Conservation (phyloP, 2,113 vertebrate species). For the Zosterops pallidus region DNA sequence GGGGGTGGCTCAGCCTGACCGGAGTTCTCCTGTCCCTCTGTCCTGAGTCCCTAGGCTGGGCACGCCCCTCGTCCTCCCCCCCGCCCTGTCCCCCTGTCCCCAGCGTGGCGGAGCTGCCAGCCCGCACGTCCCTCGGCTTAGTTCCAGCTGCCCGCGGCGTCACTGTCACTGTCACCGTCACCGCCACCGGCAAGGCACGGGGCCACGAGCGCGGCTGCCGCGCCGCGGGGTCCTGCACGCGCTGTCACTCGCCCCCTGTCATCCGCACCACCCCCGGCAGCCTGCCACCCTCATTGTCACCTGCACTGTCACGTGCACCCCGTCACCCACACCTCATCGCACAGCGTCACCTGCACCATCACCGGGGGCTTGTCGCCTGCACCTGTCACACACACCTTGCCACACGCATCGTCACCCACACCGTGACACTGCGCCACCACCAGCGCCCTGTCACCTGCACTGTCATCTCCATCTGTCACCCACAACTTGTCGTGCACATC, state of each 20-base stretch:
- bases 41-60: not conserved
- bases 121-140: conserved; percentile 26
- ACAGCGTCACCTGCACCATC: not conserved
- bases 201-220: not conserved
- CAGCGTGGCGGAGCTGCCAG: not conserved
- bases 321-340: not conserved
- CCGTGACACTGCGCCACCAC: not conserved
- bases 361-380: not conserved
- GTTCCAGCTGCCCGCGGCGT: not conserved
- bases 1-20: not conserved
- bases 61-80: not conserved
- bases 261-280: not conserved
- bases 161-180: not conserved
- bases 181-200: not conserved
- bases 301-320: not conserved
- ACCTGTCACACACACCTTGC: not conserved
- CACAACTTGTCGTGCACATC: not conserved
- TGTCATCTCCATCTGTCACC: not conserved
- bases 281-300: not conserved
- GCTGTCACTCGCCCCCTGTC: not conserved
- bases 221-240: not conserved
- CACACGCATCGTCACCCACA: not conserved
- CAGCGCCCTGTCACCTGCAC: not conserved
- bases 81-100: not conserved
- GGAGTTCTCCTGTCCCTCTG: not conserved